Base-by-base conservation (phyloP, 2,888 invertebrate species). In the Smittia aterrima region DNA sequence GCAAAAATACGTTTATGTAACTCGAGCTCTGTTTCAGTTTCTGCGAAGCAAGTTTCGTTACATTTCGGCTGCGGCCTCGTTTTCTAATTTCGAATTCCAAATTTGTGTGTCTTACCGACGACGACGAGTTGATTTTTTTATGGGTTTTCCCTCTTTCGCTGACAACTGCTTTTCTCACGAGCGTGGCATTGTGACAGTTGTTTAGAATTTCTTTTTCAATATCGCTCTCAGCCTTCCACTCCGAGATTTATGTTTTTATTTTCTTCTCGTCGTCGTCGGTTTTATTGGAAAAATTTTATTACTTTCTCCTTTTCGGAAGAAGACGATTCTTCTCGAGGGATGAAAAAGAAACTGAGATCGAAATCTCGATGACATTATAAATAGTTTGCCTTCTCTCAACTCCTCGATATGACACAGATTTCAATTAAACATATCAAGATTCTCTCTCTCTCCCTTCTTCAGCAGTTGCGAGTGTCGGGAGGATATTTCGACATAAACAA, bases 151-250 rank as follows among this genome's bases (percentile, higher is more conserved):
- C n/a, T n/a, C n/a, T n/a, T n/a, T n/a, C n/a, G n/a, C n/a, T n/a
- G n/a, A n/a, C n/a, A n/a, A n/a, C n/a, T n/a, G n/a, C n/a, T n/a
- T 38, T 38, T 58, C 6, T 22, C 22, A 18, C 6, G 3, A 58
- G 58, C 58, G 20, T 58, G 18, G 18, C 18, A 58, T 18, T 58
- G 58, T 6, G 18, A 58, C 58, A 58, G 16, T 58, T 58, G 20
- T 58, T 58, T 58, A 58, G 58, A 20, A 58, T 22, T 58, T 58
- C 16, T 58, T 58, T 58, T 58, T 58, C 4, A 58, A 22, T 22
- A n/a, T n/a, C 58, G 9, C 3, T n/a, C 20, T 22, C 7, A 22
- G 58, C 24, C 3, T 58, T 58, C 58, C 1, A 58, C 20, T 22
- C 3, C 7, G 20, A 18, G 58, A 58, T 58, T 18, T 58, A 58